Percentiles rank a stretch among this genome's conserved stretches.
Conservation (phyloP, 2,888 invertebrate species). For the Megamerina dolium region DNA sequence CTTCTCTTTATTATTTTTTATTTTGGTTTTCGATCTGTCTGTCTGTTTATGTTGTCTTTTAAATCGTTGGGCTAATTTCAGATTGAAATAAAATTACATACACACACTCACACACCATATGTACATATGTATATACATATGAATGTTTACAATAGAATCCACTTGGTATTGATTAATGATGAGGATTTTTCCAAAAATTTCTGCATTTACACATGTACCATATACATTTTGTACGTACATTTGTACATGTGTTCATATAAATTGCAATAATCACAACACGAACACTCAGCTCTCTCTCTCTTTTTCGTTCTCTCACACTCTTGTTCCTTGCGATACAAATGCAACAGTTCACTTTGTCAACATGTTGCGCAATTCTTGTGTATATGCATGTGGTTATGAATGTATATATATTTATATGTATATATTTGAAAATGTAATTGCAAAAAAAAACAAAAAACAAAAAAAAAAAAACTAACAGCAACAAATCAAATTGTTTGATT, state of each 20-base stretch:
- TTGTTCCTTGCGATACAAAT: conserved; percentile 9
- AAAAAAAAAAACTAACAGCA: background rate
- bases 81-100: background rate
- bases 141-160: no score
- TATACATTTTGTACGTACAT: background rate
- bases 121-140: background rate
- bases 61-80: conserved; percentile 8
- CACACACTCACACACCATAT: background rate
- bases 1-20: no score
- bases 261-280: background rate
- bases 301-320: conserved; percentile 2
- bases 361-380: conserved; percentile 13
- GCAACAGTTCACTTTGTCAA: conserved; percentile 22
- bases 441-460: background rate
- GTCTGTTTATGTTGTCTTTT: no score
- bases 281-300: background rate
- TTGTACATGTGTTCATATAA: background rate
- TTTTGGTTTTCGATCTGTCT: no score
- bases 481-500: no score
- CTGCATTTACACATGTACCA: background rate
- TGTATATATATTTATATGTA: conserved; percentile 3
- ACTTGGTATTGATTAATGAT: no score
- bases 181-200: background rate
- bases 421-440: background rate
- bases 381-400: background rate